Evolutionary conservation across 2,797 vertebrate genomes (phyloP), one percentile per base, ranked within the genome.

Genomic region (Myiotriccus ornatus): DNA sequence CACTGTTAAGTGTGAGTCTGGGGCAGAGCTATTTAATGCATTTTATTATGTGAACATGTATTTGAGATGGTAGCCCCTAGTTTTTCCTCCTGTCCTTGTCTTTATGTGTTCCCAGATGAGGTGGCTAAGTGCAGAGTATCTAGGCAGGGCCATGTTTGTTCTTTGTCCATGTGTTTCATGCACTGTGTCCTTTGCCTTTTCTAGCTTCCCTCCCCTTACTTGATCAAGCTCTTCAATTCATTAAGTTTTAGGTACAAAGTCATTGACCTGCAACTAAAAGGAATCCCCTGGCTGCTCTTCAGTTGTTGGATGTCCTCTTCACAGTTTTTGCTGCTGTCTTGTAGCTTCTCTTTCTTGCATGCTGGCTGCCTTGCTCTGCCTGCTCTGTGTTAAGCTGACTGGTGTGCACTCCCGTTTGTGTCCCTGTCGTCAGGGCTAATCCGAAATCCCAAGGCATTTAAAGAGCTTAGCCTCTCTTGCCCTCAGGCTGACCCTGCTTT

Each of bases 401-500:
- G 4, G 21, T 73, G 39, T 12, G 21, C 2, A 0, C 67, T 82
- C 57, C 67, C 5, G 0, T 82, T 68, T 74, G 47, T 60, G 43
- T 52, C 73, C 41, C 12, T 4, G 23, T 69, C 3, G 0, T 75
- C 91, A 70, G 56, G 81, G 69, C 87, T 94, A 41, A 56, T 86
- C 93, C 82, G 39, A 93, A 93, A 92, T 85, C 87, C 86, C 65
- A 68, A 81, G 87, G 46, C 21, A 6, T 89, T 92, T 87, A 49
- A 77, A 85, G 69, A 80, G 49, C n/a, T 96, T 74, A 92, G 84
- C 46, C 28, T 77, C 49, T 49, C 81, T 83, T 64, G 62, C 71
- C 59, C 57, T 78, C 28, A 23, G 57, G 35, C 71, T 92, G 87
- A 89, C 90, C 69, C 57, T 83, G 86, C 78, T 95, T 96, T 95